Evolutionary conservation across 2,113 vertebrate species (phyloP).

Genomic region (Clarias magur): DNA sequence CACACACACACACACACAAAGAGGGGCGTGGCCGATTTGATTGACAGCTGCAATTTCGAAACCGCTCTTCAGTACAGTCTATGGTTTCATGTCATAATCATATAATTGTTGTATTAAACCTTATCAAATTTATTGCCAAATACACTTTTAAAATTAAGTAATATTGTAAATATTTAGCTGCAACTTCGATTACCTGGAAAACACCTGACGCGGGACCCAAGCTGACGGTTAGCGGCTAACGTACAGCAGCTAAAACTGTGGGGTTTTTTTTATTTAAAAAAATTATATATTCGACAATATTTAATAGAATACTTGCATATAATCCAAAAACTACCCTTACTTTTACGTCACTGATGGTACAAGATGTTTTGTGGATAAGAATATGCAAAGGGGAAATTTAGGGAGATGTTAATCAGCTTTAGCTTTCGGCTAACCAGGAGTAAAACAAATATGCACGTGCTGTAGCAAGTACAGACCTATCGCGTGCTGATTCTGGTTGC

Average conservation of each 20-base stretch:
- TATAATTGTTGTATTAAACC: background rate
- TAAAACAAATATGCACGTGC: background rate
- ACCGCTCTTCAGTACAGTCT: no score
- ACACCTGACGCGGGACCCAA: background rate
- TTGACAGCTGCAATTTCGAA: no score
- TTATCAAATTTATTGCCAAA: background rate
- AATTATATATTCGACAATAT: background rate
- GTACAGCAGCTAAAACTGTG: background rate
- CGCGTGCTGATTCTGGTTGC: background rate
- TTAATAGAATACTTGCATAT: background rate
- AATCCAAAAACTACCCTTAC: no score
- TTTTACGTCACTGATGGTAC: no score
- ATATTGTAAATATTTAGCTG: background rate
- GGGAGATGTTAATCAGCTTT: background rate
- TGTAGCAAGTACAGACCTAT: background rate
- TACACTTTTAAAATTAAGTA: background rate
- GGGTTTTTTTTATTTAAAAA: no score
- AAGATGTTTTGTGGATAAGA: no score
- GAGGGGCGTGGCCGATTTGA: no score
- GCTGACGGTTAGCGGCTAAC: background rate
- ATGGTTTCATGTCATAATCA: background rate
- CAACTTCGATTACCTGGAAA: background rate
- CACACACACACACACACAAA: no score
- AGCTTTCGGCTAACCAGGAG: background rate
- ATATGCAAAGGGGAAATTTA: no score